Conservation (phyloP, 35 echinoderm and acorn worm species). For the Lytechinus variegatus region DNA sequence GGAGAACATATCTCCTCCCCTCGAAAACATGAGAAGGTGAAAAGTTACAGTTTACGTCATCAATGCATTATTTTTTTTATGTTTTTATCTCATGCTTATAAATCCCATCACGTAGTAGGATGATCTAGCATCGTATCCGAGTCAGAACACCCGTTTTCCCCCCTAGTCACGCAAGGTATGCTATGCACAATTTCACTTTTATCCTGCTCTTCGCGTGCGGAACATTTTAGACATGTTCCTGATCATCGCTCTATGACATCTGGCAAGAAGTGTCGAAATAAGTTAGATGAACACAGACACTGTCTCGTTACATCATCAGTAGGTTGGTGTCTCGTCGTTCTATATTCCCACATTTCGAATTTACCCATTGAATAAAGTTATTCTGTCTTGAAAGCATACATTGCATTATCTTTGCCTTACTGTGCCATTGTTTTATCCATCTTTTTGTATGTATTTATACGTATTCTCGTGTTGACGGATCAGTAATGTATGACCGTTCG, state of each 20-base stretch:
- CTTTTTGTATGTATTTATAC: too few relatives aligned
- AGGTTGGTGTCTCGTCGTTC: too few relatives aligned
- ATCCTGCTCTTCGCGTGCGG: background rate
- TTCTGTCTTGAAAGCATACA: too few relatives aligned
- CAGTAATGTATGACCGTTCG: too few relatives aligned
- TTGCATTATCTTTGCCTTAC: too few relatives aligned
- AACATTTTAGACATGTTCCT: slow-evolving; percentile 7
- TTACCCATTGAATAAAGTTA: too few relatives aligned
- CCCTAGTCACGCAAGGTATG: slow-evolving; percentile 22
- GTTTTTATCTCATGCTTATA: background rate
- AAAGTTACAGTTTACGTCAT: background rate
- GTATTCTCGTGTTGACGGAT: too few relatives aligned
- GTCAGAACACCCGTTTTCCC: background rate
- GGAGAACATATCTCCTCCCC: background rate
- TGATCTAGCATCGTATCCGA: background rate
- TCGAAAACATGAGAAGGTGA: background rate
- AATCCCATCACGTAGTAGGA: slow-evolving; percentile 6
- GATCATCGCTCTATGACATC: background rate
- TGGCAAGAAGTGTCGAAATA: slow-evolving; percentile 7
- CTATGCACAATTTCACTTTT: slow-evolving; percentile 35
- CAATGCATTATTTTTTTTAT: background rate
- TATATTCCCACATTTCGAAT: too few relatives aligned
- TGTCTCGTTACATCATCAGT: background rate
- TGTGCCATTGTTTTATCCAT: too few relatives aligned
- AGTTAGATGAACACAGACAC: background rate